phyloP scores from a whole-genome alignment of 2,888 invertebrate species.

The Tiliacea citrago region DNA sequence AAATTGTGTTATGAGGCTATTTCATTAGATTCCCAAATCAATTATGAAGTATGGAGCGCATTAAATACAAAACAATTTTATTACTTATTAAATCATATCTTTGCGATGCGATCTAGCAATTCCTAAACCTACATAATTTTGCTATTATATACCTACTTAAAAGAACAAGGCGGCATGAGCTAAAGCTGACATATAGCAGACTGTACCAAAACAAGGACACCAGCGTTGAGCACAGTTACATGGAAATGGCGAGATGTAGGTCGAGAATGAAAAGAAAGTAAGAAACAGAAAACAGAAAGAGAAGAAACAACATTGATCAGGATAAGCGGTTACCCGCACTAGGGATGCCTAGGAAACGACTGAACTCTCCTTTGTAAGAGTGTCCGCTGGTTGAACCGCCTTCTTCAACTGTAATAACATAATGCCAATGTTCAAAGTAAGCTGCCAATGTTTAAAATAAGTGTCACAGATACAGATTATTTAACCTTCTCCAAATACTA shows the following conservation, averaged over 20 bases:
- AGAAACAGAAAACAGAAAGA: slow-evolving; percentile 68
- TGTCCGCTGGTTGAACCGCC: slow-evolving; percentile 85
- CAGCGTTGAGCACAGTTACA: slow-evolving; percentile 51
- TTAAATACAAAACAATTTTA: slow-evolving; percentile 15
- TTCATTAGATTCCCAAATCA: slow-evolving; percentile 33
- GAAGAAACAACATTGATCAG: slow-evolving; percentile 79
- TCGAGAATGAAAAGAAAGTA: slow-evolving; percentile 64
- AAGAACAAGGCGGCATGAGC: slow-evolving; percentile 29
- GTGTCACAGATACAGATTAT: slow-evolving; percentile 38
- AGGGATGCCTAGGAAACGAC: slow-evolving; percentile 93
- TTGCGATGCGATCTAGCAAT: slow-evolving; percentile 18
- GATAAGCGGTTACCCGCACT: slow-evolving; percentile 90
- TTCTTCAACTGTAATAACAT: slow-evolving; percentile 89
- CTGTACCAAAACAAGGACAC: slow-evolving; percentile 49
- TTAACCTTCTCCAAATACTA: slow-evolving; percentile 54
- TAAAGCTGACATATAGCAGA: slow-evolving; percentile 55
- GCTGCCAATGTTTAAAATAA: no score
- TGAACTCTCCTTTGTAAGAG: slow-evolving; percentile 89
- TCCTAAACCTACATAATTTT: neutral
- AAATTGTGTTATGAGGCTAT: slow-evolving; percentile 27
- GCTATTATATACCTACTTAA: slow-evolving; percentile 7
- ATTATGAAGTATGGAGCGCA: slow-evolving; percentile 36
- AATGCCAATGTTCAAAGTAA: slow-evolving; percentile 79
- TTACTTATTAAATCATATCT: slow-evolving; percentile 4
- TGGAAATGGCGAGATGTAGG: slow-evolving; percentile 52